Evolutionary conservation across 2,888 invertebrate species (phyloP), one percentile per base, ranked within the genome.

Genomic region (Eucera pruinosa): DNA sequence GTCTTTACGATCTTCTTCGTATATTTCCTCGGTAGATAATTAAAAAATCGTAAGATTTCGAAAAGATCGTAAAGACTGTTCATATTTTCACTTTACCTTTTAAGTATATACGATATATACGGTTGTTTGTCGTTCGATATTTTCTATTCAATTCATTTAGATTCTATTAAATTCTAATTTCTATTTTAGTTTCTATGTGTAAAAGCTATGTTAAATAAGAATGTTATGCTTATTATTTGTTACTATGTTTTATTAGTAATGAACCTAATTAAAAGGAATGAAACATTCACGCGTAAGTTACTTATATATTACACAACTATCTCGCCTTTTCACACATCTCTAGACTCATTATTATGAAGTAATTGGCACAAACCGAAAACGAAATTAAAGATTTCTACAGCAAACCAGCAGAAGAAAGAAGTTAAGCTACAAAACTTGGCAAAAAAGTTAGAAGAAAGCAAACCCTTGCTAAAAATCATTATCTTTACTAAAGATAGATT

Each of bases 381-480:
- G 54, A 57, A 69, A 72, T 66, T 7, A 13, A 68, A 64, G 60
- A 33, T 80, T 43, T 75, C 68, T 78, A 81, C 74, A 72, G 60
- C 78, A 72, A 81, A 64, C 71, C 71, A 78, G 67, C 72, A 64
- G 66, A 66, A 70, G 54, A 76, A 74, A 78, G 74, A 48, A 72
- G 65, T 81, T 43, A 81, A 84, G 82, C 84, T 75, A 78, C 43
- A 50, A 78, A 77, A 78, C 45, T 77, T 55, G 72, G 84, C 81
- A 71, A 76, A 76, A 60, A 48, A 82, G 80, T 74, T 77, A 47
- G 39, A 73, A 41, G 39, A 70, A 83, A 82, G 82, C 84, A 66
- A 82, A 78, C 50, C 81, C 66, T 78, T 80, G 64, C 66, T 76
- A 50, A 78, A 75, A 61, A 48, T 73, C 36, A 78, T 70, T 69